Conservation (phyloP, 2,888 invertebrate genomes). For the Hedya salicella region DNA sequence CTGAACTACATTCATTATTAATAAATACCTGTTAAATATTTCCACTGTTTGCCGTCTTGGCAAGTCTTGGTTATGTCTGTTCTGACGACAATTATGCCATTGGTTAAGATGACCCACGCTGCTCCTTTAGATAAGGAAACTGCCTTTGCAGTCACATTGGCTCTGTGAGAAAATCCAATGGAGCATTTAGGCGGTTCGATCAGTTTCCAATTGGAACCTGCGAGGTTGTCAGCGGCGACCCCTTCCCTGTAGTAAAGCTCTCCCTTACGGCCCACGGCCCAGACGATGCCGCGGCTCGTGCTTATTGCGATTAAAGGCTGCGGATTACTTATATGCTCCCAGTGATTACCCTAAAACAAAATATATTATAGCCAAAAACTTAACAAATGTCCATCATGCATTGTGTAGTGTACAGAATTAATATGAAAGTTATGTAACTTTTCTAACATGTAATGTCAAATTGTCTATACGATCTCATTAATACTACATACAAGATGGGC, state of each 20-base stretch:
- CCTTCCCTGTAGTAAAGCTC: conserved; percentile 93
- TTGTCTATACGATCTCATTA: too few species aligned
- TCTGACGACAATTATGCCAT: conserved; percentile 90
- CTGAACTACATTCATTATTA: background rate
- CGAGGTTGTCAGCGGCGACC: conserved; percentile 87
- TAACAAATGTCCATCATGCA: background rate
- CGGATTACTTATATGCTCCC: conserved; percentile 93
- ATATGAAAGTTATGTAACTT: too few species aligned
- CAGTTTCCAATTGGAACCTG: conserved; percentile 90
- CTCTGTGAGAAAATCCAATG: conserved; percentile 65
- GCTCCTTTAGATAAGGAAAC: conserved; percentile 89
- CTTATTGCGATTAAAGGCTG: conserved; percentile 91
- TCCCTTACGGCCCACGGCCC: conserved; percentile 95
- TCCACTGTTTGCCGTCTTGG: conserved; percentile 95
- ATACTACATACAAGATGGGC: too few species aligned
- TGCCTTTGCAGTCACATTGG: conserved; percentile 85
- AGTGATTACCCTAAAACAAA: conserved; percentile 86
- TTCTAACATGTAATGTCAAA: too few species aligned
- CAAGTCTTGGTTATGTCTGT: conserved; percentile 90
- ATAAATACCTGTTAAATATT: conserved; percentile 79
- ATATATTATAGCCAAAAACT: background rate
- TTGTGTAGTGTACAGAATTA: background rate
- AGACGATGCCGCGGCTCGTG: conserved; percentile 88
- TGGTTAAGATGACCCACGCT: conserved; percentile 93
- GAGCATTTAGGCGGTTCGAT: conserved; percentile 87